phyloP scores from a whole-genome alignment of 2,797 vertebrate genomes.

The Ctenopoma multispine region DNA sequence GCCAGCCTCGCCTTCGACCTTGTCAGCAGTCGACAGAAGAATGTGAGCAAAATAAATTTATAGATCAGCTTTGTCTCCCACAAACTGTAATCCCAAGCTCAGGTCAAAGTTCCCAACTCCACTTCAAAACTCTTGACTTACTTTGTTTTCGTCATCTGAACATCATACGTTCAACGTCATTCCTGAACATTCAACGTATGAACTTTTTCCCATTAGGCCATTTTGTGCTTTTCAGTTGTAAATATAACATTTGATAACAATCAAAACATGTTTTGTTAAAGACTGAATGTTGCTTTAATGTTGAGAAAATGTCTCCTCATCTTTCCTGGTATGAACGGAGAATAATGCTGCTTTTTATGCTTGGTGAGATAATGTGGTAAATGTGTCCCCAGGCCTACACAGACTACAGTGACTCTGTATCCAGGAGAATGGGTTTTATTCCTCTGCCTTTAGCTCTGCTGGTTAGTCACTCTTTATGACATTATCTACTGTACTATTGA shows the following conservation, averaged over 20 bases:
- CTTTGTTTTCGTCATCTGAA: neutral
- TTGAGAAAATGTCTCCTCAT: neutral
- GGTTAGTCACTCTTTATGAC: constrained; percentile 82
- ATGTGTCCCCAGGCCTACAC: constrained; percentile 91
- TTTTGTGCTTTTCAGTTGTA: too few relatives aligned
- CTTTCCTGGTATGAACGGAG: neutral
- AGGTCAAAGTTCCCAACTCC: too few relatives aligned
- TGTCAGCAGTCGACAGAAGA: constrained; percentile 99
- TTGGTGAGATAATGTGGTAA: constrained; percentile 25
- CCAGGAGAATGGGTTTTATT: constrained; percentile 99
- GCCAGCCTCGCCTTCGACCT: constrained; percentile 98
- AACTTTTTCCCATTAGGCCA: too few relatives aligned
- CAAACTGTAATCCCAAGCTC: neutral
- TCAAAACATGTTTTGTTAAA: too few relatives aligned
- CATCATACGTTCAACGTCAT: too few relatives aligned
- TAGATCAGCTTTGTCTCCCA: neutral
- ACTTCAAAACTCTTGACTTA: too few relatives aligned
- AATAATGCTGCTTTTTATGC: neutral
- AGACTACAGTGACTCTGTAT: constrained; percentile 98
- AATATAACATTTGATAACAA: too few relatives aligned
- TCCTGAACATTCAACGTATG: neutral
- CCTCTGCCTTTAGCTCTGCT: constrained; percentile 95
- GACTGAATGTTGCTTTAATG: neutral
- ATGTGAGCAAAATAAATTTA: constrained; percentile 85
- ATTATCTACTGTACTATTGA: neutral